Conservation (phyloP, 2,888 invertebrate genomes). For the Bugulina stolonifera region DNA sequence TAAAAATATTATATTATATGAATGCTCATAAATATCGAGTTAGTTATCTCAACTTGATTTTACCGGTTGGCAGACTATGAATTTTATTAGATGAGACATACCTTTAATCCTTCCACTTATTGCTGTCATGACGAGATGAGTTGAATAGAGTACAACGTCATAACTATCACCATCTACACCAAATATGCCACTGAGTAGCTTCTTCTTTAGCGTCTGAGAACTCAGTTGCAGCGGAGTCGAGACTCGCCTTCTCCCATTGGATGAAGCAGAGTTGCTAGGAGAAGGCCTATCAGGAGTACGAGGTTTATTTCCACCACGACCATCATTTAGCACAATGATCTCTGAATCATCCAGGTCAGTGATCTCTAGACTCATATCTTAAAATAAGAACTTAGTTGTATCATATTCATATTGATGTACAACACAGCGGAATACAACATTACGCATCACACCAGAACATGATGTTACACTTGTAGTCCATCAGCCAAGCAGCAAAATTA, state of each 20-base stretch:
- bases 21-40: too few species aligned
- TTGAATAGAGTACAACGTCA: constrained; percentile 28
- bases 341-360: neutral
- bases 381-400: too few species aligned
- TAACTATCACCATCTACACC: constrained; percentile 28
- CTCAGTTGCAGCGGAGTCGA: neutral
- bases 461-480: too few species aligned
- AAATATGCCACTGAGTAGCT: constrained; percentile 28
- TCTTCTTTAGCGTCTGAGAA: neutral
- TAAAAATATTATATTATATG: too few species aligned
- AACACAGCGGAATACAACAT: too few species aligned
- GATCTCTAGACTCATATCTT: neutral
- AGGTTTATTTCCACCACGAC: too few species aligned
- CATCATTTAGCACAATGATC: neutral
- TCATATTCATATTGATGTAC: too few species aligned
- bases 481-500: too few species aligned
- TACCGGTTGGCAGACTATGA: too few species aligned
- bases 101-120: constrained; percentile 7
- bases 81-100: too few species aligned
- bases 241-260: neutral
- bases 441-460: too few species aligned
- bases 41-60: too few species aligned
- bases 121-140: neutral
- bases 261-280: neutral
- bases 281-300: neutral